Percentiles rank a stretch among this genome's conserved stretches.
phyloP scores from a whole-genome alignment of 2,113 vertebrate species.

The Cynopterus brachyotis region DNA sequence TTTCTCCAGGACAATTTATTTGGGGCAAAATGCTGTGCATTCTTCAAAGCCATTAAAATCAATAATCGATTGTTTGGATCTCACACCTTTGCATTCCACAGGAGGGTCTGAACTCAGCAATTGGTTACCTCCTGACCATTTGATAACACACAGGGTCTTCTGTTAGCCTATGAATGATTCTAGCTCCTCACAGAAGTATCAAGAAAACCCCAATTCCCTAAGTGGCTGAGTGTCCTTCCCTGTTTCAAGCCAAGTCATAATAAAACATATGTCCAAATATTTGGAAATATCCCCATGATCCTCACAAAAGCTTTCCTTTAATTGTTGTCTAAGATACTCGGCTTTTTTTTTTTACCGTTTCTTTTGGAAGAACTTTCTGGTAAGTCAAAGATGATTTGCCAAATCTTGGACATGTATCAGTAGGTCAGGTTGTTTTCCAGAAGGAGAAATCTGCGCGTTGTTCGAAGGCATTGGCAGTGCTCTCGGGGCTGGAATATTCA shows the following conservation, averaged over 20 bases:
- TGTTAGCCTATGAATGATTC: not conserved
- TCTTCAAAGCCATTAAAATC: not conserved
- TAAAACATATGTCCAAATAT: not conserved
- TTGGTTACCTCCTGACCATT: not conserved
- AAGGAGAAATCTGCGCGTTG: not conserved
- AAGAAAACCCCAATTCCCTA: not conserved
- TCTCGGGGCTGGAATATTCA: not conserved
- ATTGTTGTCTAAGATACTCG: not conserved
- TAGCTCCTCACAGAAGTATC: no score
- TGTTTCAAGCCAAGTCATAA: not conserved
- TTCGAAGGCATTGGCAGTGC: fast-evolving
- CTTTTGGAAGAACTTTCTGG: not conserved
- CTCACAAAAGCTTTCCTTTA: not conserved
- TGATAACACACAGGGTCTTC: not conserved
- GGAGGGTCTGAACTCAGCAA: not conserved
- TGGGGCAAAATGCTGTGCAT: not conserved
- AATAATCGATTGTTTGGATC: not conserved
- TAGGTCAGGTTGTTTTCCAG: not conserved
- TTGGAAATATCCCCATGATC: not conserved
- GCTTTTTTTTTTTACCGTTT: not conserved
- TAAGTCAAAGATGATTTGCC: not conserved
- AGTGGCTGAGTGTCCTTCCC: no score
- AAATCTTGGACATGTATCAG: not conserved
- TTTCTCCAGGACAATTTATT: not conserved
- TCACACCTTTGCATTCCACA: fast-evolving